Conservation (phyloP, 2,797 vertebrate genomes). For the Staurois parvus region DNA sequence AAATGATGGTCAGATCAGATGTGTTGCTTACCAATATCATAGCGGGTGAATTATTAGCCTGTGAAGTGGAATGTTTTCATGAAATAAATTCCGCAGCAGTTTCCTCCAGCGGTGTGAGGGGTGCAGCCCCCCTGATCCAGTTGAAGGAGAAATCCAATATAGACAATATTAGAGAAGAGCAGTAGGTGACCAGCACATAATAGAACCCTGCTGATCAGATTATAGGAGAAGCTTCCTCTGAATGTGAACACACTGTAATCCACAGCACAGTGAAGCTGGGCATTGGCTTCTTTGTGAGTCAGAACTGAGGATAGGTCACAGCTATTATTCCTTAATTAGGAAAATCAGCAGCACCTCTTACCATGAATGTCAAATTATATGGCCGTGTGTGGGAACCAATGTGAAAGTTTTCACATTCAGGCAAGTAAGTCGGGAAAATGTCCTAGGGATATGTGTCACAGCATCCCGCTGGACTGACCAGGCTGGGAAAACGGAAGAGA, state of each 20-base stretch:
- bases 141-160: slow-evolving; percentile 45
- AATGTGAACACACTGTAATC: slow-evolving; percentile 52
- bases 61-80: slow-evolving; percentile 7
- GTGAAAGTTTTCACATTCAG: slow-evolving; percentile 1
- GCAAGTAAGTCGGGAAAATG: background rate
- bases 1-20: too few species aligned
- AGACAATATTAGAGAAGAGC: slow-evolving; percentile 31
- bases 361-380: slow-evolving; percentile 35
- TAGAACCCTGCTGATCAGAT: slow-evolving; percentile 45
- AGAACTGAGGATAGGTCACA: slow-evolving; percentile 59
- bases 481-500: slow-evolving; percentile 29
- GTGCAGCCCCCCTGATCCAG: slow-evolving; percentile 31
- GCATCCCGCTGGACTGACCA: background rate
- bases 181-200: slow-evolving; percentile 39
- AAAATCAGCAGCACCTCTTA: slow-evolving; percentile 42
- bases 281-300: slow-evolving; percentile 28
- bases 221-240: slow-evolving; percentile 42
- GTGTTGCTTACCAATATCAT: too few species aligned
- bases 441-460: slow-evolving; percentile 13
- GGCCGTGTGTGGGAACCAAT: slow-evolving; percentile 46
- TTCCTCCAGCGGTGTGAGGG: slow-evolving; percentile 25
- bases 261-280: slow-evolving; percentile 15
- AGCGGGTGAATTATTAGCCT: too few species aligned
- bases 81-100: slow-evolving; percentile 41
- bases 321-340: slow-evolving; percentile 59